Conservation (phyloP, 2,113 vertebrate genomes). For the Vicugna pacos region DNA sequence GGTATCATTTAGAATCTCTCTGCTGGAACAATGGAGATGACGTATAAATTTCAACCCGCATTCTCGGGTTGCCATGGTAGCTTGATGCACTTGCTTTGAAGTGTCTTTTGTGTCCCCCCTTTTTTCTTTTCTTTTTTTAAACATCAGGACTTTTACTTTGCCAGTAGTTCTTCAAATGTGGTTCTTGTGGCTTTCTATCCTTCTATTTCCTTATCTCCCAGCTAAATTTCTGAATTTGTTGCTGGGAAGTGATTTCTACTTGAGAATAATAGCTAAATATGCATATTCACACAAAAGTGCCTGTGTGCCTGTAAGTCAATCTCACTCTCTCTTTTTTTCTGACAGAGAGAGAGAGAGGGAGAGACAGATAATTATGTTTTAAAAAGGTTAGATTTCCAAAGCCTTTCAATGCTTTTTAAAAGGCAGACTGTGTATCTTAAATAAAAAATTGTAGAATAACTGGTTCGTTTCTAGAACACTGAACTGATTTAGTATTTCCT, state of each 20-base stretch:
- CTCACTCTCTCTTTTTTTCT: neutral
- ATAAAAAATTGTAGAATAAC: conserved; percentile 49
- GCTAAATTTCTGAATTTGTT: conserved; percentile 70
- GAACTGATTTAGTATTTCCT: conserved; percentile 46
- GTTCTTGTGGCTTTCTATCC: conserved; percentile 16
- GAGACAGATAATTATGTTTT: neutral
- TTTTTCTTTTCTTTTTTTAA: conserved; percentile 56
- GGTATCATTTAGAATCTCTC: conserved; percentile 79
- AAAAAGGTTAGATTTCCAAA: conserved; percentile 54
- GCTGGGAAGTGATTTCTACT: conserved; percentile 36
- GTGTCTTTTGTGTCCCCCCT: conserved; percentile 67
- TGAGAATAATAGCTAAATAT: conserved; percentile 57
- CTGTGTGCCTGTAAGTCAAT: neutral
- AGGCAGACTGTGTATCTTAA: conserved; percentile 40
- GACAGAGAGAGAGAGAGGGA: neutral
- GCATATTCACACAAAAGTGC: neutral
- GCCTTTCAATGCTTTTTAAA: neutral
- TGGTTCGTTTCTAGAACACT: conserved; percentile 32
- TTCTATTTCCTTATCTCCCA: neutral
- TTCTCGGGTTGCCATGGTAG: conserved; percentile 79
- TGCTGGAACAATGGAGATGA: conserved; percentile 77
- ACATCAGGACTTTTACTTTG: conserved; percentile 62
- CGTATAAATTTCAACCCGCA: conserved; percentile 81
- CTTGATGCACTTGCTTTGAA: conserved; percentile 77
- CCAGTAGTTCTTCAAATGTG: conserved; percentile 67